Evolutionary conservation across 2,113 vertebrate genomes (phyloP).

Genomic region (Mesocricetus auratus): DNA sequence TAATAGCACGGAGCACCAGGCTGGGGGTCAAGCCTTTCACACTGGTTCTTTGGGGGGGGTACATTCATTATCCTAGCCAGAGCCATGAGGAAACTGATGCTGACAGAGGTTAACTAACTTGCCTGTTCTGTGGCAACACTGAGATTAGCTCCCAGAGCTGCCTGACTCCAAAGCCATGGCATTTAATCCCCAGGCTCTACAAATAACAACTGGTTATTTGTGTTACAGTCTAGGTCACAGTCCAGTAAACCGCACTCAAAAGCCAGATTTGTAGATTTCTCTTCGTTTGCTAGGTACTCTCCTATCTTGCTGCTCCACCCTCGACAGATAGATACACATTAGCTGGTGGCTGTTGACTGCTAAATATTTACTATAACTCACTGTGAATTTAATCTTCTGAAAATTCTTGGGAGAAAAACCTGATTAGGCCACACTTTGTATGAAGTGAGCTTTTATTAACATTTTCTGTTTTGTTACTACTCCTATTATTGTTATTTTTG

Average conservation of each 20-base stretch:
- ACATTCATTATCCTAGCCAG: background rate
- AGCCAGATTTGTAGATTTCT: slow-evolving; percentile 10
- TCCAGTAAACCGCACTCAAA: background rate
- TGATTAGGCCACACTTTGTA: background rate
- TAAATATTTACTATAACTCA: slow-evolving; percentile 31
- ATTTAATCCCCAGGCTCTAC: background rate
- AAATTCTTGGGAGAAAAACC: slow-evolving; percentile 18
- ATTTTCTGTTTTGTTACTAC: background rate
- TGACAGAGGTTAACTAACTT: background rate
- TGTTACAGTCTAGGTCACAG: background rate
- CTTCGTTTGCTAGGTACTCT: background rate
- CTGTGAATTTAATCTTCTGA: slow-evolving; percentile 4
- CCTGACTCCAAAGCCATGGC: background rate
- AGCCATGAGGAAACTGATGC: background rate
- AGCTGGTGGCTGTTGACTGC: background rate
- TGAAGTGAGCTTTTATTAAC: background rate
- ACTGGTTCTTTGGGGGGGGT: background rate
- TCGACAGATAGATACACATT: background rate
- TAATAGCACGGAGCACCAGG: background rate
- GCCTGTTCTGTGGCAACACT: background rate
- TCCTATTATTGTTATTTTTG: background rate
- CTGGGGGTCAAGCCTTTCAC: background rate
- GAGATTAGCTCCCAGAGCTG: slow-evolving; percentile 14
- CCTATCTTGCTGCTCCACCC: background rate
- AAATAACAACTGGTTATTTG: slow-evolving; percentile 37